Evolutionary conservation across 2,113 vertebrate species (phyloP).

Genomic region (Genyomyrus donnyi): DNA sequence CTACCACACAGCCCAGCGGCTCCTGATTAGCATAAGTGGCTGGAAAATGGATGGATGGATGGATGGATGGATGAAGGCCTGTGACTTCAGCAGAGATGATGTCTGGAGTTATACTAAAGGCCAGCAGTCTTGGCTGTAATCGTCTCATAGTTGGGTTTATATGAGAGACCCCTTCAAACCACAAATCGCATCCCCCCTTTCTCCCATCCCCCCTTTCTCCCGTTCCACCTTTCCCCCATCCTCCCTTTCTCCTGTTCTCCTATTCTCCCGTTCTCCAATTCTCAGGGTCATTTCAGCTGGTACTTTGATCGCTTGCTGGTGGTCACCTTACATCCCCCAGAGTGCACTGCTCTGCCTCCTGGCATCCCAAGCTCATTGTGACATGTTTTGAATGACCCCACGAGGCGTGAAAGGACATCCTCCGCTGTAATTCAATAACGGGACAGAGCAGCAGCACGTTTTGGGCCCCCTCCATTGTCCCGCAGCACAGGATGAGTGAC

Average conservation of each 20-base stretch:
- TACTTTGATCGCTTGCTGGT: constrained; percentile 28
- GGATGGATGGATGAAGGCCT: not conserved
- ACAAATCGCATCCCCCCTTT: not conserved
- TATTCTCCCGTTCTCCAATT: too few relatives aligned
- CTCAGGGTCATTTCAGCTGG: constrained; percentile 41
- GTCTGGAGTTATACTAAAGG: not conserved
- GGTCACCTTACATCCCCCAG: constrained; percentile 38
- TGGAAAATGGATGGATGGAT: not conserved
- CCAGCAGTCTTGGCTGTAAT: not conserved
- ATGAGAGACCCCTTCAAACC: not conserved
- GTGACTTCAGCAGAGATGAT: not conserved
- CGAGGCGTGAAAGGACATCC: constrained; percentile 29
- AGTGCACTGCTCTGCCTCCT: constrained; percentile 31
- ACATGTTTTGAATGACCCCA: constrained; percentile 51
- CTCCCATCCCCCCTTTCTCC: not conserved
- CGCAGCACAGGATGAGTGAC: constrained; percentile 51
- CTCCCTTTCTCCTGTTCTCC: too few relatives aligned
- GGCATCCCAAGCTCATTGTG: constrained; percentile 27
- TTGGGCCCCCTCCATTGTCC: constrained; percentile 42
- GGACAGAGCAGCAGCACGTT: constrained; percentile 41
- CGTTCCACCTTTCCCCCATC: too few relatives aligned
- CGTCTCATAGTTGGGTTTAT: not conserved
- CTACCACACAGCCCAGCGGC: not conserved
- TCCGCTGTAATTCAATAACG: constrained; percentile 53
- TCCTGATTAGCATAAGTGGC: not conserved